phyloP scores from a whole-genome alignment of 2,113 vertebrate species.

The Plecturocebus donacophilus region DNA sequence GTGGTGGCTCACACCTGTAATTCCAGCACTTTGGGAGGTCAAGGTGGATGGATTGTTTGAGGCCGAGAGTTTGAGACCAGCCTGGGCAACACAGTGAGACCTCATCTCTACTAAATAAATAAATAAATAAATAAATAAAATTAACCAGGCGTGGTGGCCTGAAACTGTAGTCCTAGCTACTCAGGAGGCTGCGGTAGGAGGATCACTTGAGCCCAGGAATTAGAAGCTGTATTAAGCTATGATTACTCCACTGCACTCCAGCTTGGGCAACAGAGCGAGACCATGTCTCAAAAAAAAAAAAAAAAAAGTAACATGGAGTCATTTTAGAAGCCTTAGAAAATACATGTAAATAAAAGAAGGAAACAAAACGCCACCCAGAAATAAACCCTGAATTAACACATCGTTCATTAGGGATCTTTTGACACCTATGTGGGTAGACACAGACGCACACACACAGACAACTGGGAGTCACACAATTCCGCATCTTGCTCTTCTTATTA shows the following conservation, averaged over 20 bases:
- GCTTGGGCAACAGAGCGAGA: no score
- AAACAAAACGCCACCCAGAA: neutral
- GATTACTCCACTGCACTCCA: no score
- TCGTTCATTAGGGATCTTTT: neutral
- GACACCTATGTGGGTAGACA: neutral
- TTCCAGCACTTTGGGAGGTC: neutral
- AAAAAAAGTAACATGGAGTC: neutral
- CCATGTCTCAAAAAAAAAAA: no score
- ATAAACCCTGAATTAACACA: neutral
- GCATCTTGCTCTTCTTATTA: neutral
- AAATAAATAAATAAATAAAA: no score
- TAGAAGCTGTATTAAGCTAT: no score
- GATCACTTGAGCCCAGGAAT: no score
- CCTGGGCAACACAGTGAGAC: neutral
- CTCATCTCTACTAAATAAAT: neutral
- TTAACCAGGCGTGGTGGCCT: no score
- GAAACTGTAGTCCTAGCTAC: no score
- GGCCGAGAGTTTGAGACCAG: neutral
- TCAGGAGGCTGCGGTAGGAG: no score
- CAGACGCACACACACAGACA: neutral
- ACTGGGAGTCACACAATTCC: neutral
- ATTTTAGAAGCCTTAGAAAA: conserved; percentile 17
- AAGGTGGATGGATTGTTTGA: neutral
- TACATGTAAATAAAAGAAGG: neutral
- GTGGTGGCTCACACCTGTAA: neutral